A percentile compares a stretch with the other conserved stretches of the same genome.
phyloP scores from a whole-genome alignment of 2,113 vertebrate species.

The Oenanthe oenanthe region DNA sequence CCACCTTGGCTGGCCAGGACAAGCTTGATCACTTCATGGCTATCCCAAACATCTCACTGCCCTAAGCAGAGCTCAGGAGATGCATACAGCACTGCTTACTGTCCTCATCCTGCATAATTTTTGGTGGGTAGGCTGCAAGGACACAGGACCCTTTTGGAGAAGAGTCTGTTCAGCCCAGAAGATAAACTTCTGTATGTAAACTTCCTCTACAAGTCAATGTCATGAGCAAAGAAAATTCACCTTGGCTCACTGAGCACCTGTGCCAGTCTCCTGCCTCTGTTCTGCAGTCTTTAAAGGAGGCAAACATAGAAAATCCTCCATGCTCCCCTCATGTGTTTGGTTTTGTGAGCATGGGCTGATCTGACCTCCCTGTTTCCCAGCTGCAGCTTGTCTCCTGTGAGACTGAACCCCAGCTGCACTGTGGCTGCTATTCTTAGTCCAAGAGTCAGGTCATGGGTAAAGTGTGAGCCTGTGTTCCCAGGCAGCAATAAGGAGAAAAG shows the following conservation, averaged over 20 bases:
- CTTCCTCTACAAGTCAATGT: background rate
- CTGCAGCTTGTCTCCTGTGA: constrained; percentile 60
- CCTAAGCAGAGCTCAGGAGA: background rate
- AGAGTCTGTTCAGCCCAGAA: background rate
- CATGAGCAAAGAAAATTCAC: background rate
- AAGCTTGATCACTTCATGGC: background rate
- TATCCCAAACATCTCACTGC: background rate
- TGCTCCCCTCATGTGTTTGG: background rate
- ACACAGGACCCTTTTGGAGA: background rate
- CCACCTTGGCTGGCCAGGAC: background rate
- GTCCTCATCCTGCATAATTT: background rate
- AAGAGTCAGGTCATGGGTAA: constrained; percentile 74
- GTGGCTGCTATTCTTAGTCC: constrained; percentile 68
- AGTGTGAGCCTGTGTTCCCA: constrained; percentile 73
- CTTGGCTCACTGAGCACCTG: background rate
- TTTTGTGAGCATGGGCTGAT: background rate
- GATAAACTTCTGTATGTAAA: background rate
- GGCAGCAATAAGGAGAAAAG: constrained; percentile 34
- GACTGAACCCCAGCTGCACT: constrained; percentile 55
- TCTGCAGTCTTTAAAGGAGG: background rate
- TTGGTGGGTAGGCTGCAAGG: background rate
- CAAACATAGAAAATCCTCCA: background rate
- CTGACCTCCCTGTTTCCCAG: constrained; percentile 55
- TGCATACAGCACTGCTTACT: background rate
- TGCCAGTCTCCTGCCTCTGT: background rate